These are phyloP conservation scores for Luffia ferchaultella DNA, from an alignment of 2,888 invertebrate species.

Conservation along the genomic window DNA sequence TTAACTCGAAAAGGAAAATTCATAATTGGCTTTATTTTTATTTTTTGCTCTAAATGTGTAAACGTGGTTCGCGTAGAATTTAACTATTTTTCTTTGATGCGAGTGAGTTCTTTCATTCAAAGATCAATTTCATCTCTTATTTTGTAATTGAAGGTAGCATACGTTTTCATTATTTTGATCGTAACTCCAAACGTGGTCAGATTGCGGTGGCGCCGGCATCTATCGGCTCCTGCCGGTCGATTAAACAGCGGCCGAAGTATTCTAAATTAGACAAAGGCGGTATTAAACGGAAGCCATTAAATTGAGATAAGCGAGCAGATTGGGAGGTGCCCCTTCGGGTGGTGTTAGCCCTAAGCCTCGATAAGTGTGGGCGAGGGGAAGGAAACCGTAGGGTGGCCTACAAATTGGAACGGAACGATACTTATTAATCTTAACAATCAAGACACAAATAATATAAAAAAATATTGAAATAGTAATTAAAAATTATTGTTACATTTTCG, in stretches of 20 bases:
- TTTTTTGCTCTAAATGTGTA: too few relatives aligned
- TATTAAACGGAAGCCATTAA: constrained; percentile 64
- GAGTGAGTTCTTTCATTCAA: too few relatives aligned
- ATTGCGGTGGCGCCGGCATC: not conserved
- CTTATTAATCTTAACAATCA: constrained; percentile 27
- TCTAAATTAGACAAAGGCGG: constrained; percentile 62
- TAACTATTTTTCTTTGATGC: too few relatives aligned
- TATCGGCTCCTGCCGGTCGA: constrained; percentile 54
- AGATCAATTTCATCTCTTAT: too few relatives aligned
- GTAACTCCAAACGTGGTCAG: too few relatives aligned
- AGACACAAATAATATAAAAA: not conserved
- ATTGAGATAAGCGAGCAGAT: constrained; percentile 64
- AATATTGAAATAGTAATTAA: not conserved
- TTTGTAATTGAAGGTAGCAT: too few relatives aligned
- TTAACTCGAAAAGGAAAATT: not conserved
- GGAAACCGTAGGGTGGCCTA: constrained; percentile 16
- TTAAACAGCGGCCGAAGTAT: constrained; percentile 47
- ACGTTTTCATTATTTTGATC: too few relatives aligned
- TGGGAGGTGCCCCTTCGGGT: constrained; percentile 57
- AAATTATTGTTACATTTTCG: too few relatives aligned
- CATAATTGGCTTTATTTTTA: too few relatives aligned
- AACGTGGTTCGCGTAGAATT: too few relatives aligned
- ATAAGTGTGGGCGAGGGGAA: constrained; percentile 46
- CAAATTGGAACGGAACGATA: constrained; percentile 30
- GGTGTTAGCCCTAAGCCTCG: constrained; percentile 60